These are phyloP conservation scores for Halcyon leucocephala DNA, from an alignment of 2,797 vertebrate species.

Conservation along the genomic window DNA sequence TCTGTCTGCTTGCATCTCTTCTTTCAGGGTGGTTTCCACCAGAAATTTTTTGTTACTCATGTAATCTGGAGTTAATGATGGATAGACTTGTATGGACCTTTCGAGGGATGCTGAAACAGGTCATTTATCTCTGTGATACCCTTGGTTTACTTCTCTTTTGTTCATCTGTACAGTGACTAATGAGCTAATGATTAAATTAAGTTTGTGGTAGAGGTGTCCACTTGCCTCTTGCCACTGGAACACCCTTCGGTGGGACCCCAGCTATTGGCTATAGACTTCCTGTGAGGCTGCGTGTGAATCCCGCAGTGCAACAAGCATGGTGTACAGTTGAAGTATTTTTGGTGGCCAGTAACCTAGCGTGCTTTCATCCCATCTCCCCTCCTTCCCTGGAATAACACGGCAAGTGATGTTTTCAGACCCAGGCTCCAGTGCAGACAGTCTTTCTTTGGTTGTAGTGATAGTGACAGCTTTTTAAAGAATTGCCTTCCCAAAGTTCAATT, in stretches of 20 bases:
- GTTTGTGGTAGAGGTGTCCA: background rate
- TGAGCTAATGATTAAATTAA: background rate
- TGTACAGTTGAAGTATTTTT: background rate
- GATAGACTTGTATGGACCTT: background rate
- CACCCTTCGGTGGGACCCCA: background rate
- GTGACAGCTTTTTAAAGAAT: background rate
- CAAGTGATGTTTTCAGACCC: background rate
- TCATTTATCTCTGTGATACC: background rate
- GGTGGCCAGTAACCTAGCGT: background rate
- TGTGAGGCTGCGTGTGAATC: rapidly evolving
- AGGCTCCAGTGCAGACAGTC: background rate
- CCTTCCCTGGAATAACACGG: background rate
- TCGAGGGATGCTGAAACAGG: background rate
- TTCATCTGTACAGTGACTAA: background rate
- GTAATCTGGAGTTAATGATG: background rate
- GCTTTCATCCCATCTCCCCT: background rate
- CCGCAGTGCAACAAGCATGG: background rate
- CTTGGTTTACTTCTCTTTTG: background rate
- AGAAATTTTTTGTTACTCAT: background rate
- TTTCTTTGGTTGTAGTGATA: background rate
- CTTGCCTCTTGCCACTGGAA: background rate
- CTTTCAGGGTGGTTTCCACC: background rate
- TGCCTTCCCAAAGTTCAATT: background rate
- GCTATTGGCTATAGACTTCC: background rate
- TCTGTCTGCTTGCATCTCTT: background rate